Base-by-base conservation (phyloP, 2,797 vertebrate genomes). In the Dryobates pubescens region DNA sequence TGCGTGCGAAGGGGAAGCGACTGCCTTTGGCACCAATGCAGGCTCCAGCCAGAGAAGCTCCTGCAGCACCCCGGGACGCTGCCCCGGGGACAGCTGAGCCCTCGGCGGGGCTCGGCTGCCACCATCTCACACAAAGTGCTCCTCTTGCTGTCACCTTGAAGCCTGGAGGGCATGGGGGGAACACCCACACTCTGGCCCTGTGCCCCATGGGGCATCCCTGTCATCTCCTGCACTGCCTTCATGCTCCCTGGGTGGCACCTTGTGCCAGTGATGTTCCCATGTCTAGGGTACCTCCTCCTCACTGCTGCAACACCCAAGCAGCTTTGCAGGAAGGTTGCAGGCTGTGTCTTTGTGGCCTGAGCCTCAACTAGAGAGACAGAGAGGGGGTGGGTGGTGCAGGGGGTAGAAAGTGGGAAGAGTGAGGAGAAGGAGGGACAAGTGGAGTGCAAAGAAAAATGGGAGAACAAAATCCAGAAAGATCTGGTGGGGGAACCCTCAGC, bases 71-170 rank as follows among this genome's bases (percentile, higher is more conserved):
- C 77, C 32, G 90, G 43, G 61, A 86, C 13, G 16, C 0, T 0
- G 62, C 70, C 93, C 74, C 2, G 8, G 86, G 89, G 72, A 77
- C 87, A 92, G 77, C 85, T 82, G 95, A 94, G 89, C 95, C 92
- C 84, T 75, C 0, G 0, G 24, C 51, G 0, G 0, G 92, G 93
- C 96, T 94, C 10, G 1, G 53, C 86, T 96, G 94, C 83, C 86
- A 51, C 95, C 22, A 0, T 36, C 77, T 95, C 89, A 70, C 94
- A 76, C 82, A 81, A 94, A 89, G 86, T 32, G 73, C 84, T 94
- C 70, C 86, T 75, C 63, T 79, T 3, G 1, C 77, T 76, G 64
- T 63, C 86, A 91, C 63, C 87, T 81, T 0, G 0, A 87, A 87
- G 43, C 49, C 75, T 62, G 64, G 63, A 73, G 89, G 51, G 51